Base-by-base conservation (phyloP, 2,797 vertebrate species). In the Xyrichtys novacula region DNA sequence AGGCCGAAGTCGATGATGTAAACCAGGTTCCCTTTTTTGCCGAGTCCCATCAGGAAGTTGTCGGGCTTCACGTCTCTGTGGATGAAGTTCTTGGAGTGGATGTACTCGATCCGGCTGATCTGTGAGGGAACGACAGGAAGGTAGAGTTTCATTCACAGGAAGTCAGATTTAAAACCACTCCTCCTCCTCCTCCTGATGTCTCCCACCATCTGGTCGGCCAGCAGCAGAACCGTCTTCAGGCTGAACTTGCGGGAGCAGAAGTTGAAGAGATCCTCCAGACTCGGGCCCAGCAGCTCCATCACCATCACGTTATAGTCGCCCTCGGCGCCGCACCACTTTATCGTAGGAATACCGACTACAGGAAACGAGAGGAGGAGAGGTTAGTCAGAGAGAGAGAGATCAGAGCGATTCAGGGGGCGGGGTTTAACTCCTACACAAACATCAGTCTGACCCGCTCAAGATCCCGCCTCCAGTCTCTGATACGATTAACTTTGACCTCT, bases 261-360 rank as follows among this genome's bases (percentile, higher is more conserved):
- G 91, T 98, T 98, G 89, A 98, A 99, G 78, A 99, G 95, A 80
- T 99, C 97, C 87, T 99, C 97, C 60, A 99, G 90, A 80, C 97
- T 99, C 58, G 97, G 97, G 29, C 97, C 97, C 87, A 99, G 91
- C 68, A 99, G 93, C 85, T 99, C 97, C 97, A 99, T 99, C 89
- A 99, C 97, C 97, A 99, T 99, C 83, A 99, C 97, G 1, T 98
- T 98, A 91, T 99, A 99, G 92, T 99, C 97, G 0, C 97, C 97
- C 85, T 99, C 97, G 0, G 97, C 96, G 0, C 97, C 97, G 6
- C 97, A 99, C 97, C 97, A 99, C 85, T 98, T 99, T 92, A 99
- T 99, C 14, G 96, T 97, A 0, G 97, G 97, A 75, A 99, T 99
- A 14, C 97, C 97, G 91, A 99, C 97, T 99, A 81, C 9, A 68